Evolutionary conservation across 1,140 invertebrate species (phyloP).

Genomic region (Heliothis virescens): DNA sequence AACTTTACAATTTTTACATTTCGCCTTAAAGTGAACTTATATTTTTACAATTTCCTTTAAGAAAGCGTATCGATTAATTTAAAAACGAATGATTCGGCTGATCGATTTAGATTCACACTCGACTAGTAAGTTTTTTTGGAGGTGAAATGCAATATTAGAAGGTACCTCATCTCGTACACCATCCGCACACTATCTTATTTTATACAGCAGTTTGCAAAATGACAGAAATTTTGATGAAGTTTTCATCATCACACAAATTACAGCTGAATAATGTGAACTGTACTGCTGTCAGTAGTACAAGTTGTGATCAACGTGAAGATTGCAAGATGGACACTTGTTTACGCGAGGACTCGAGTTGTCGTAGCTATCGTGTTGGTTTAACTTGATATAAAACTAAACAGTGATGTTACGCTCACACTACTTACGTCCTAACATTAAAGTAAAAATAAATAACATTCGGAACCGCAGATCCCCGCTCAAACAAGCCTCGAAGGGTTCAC

Average conservation of each 20-base stretch:
- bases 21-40: slow-evolving; percentile 48
- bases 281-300: not conserved
- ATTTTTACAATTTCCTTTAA: slow-evolving; percentile 54
- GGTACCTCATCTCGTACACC: slow-evolving; percentile 2
- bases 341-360: slow-evolving; percentile 8
- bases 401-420: slow-evolving; percentile 28
- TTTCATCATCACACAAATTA: not conserved
- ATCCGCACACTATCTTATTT: not conserved
- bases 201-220: no score
- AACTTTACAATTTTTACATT: slow-evolving; percentile 62
- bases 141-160: slow-evolving; percentile 46
- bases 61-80: slow-evolving; percentile 50
- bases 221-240: no score
- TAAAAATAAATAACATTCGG: slow-evolving; percentile 42
- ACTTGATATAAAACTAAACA: slow-evolving; percentile 26
- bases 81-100: slow-evolving; percentile 53
- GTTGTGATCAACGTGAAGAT: slow-evolving; percentile 29
- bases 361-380: not conserved
- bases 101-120: slow-evolving; percentile 77
- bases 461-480: slow-evolving; percentile 16
- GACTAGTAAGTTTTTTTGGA: slow-evolving; percentile 69
- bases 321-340: slow-evolving; percentile 23
- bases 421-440: slow-evolving; percentile 37
- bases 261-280: slow-evolving; percentile 13
- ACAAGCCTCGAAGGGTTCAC: not conserved